A percentile compares a stretch with the other conserved stretches of the same genome.
phyloP scores from a whole-genome alignment of 1,140 invertebrate genomes.

The Sinella curviseta region DNA sequence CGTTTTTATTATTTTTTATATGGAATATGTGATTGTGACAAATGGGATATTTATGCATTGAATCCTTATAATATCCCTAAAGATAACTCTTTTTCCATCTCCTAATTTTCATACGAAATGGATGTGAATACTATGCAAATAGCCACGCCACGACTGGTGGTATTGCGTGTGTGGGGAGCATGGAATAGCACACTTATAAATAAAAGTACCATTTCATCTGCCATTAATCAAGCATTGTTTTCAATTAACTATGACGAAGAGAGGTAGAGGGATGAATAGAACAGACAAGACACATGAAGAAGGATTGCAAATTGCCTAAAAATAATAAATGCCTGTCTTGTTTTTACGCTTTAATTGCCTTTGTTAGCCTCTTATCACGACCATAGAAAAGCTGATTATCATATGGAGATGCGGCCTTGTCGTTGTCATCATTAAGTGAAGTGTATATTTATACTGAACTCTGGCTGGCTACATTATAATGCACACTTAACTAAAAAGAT shows the following conservation, averaged over 20 bases:
- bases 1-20: background rate
- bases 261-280: background rate
- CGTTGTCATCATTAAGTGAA: background rate
- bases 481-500: background rate
- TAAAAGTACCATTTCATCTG: background rate
- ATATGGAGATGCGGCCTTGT: background rate
- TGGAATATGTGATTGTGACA: background rate
- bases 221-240: background rate
- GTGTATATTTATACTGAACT: background rate
- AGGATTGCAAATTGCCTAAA: background rate
- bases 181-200: background rate
- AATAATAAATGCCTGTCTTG: background rate
- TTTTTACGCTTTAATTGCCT: background rate
- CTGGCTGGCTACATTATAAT: background rate
- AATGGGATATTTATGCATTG: constrained; percentile 5
- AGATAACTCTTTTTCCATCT: too few relatives aligned
- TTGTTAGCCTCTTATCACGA: background rate
- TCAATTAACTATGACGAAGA: background rate
- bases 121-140: background rate
- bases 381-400: background rate
- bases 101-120: background rate
- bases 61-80: background rate
- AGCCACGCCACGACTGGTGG: background rate
- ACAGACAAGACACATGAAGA: background rate
- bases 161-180: background rate